Base-by-base conservation (phyloP, 2,888 invertebrate species). In the Hyppa rectilinea region DNA sequence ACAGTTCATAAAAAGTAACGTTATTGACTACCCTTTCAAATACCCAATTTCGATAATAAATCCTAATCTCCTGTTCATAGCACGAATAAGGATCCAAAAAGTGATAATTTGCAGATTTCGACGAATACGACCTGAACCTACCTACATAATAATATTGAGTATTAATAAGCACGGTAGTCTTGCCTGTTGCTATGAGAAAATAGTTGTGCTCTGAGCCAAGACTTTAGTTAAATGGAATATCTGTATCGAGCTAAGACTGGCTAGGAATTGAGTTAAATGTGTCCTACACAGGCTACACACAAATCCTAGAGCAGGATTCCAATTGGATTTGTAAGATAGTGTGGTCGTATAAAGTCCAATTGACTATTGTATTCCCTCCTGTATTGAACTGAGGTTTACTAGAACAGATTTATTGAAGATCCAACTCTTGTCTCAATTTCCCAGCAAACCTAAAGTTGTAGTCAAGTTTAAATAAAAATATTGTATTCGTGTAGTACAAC, bases 251-350 rank as follows among this genome's bases (percentile, higher is more conserved):
- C 36, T 79, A 38, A 78, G 50, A 50, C 56, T 61, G 61, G 29
- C 66, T 53, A 17, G 61, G 36, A 79, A 79, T 66, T 79, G 65
- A 76, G 52, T 61, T 73, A 77, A 60, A 74, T 74, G 53, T 56
- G 61, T 50, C 49, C 38, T 29, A 43, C 20, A 61, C 34, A 36
- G 62, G 34, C 62, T 73, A 20, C 38, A 34, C 43, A 55, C 56
- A 56, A 60, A 73, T 53, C 67, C 58, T 45, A 43, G 52, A 12
- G 36, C 9, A 23, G 49, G 23, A 60, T 60, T 26, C 49, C 29
- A 26, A 40, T 60, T 60, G 34, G 38, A 52, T 49, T 52, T 61
- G 20, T 53, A 2, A 43, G 36, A 29, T 47, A 62, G 20, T 49
- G 55, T 36, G 47, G 17, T 47, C n/a, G 50, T 14, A 17, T 31